A percentile compares a stretch with the other conserved stretches of the same genome.
These are phyloP conservation scores for Ginglymostoma cirratum DNA, from an alignment of 2,113 vertebrate species.

Conservation along the genomic window DNA sequence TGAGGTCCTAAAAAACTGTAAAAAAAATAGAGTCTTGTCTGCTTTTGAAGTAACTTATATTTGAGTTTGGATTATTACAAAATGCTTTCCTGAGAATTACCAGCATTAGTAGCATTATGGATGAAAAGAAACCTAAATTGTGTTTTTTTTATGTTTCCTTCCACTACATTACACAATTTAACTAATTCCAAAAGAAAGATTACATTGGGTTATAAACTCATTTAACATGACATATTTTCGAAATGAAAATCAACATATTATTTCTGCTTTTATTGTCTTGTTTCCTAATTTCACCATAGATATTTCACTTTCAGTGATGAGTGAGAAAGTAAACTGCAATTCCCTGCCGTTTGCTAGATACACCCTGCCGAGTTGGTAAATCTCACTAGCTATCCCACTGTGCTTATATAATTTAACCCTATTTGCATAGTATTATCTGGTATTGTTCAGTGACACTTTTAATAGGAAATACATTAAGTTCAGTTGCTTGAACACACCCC, in stretches of 20 bases:
- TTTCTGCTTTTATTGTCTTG: neutral
- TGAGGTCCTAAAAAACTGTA: neutral
- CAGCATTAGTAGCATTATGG: no score
- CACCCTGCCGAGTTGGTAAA: neutral
- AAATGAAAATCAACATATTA: constrained; percentile 8
- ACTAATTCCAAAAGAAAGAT: neutral
- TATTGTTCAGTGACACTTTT: neutral
- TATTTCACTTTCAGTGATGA: neutral
- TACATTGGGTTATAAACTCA: neutral
- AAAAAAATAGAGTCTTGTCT: neutral
- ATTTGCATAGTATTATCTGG: neutral
- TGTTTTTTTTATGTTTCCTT: neutral
- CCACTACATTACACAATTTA: constrained; percentile 1
- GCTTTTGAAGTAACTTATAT: neutral
- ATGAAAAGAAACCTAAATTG: neutral
- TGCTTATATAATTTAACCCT: constrained; percentile 25
- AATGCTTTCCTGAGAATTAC: neutral
- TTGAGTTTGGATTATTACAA: neutral
- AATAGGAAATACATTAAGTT: neutral
- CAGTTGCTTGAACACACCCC: neutral
- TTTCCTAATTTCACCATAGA: neutral
- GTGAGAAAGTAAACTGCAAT: neutral
- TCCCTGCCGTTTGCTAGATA: neutral
- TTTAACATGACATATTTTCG: neutral
- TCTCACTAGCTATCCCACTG: neutral